These are phyloP conservation scores for Hermetia illucens DNA, from an alignment of 1,140 invertebrate species.

Conservation along the genomic window DNA sequence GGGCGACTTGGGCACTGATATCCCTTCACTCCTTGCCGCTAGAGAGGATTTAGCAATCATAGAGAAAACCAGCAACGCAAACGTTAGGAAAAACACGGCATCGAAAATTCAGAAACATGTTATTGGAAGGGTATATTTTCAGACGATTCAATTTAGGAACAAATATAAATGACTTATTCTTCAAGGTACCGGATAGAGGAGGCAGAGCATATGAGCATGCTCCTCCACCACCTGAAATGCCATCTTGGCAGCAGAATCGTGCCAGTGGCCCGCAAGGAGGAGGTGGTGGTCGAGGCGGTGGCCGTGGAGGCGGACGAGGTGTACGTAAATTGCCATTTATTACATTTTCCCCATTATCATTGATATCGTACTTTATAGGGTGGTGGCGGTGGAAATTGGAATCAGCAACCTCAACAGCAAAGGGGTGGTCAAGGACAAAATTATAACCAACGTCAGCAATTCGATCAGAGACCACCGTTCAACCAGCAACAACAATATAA, in stretches of 20 bases:
- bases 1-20: slow-evolving; percentile 43
- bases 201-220: slow-evolving; percentile 78
- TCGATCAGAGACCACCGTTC: slow-evolving; percentile 7
- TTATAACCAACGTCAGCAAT: slow-evolving; percentile 4
- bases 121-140: slow-evolving; percentile 50
- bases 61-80: slow-evolving; percentile 75
- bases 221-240: slow-evolving; percentile 90
- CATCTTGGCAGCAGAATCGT: slow-evolving; percentile 56
- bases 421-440: slow-evolving; percentile 6
- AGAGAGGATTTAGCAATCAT: slow-evolving; percentile 66
- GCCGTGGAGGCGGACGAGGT: slow-evolving; percentile 16
- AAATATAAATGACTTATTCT: slow-evolving; percentile 7
- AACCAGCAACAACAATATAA: slow-evolving; percentile 8
- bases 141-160: background rate
- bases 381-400: slow-evolving; percentile 17
- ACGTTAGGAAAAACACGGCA: slow-evolving; percentile 63
- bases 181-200: slow-evolving; percentile 70
- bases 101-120: slow-evolving; percentile 73
- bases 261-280: slow-evolving; percentile 16
- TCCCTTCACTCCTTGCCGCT: slow-evolving; percentile 65
- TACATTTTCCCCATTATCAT: slow-evolving; percentile 3
- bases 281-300: slow-evolving; percentile 14
- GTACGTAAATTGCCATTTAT: slow-evolving; percentile 10
- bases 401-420: slow-evolving; percentile 14
- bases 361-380: background rate